These are phyloP conservation scores for Columba janthina DNA, from an alignment of 2,113 vertebrate species.

Conservation along the genomic window DNA sequence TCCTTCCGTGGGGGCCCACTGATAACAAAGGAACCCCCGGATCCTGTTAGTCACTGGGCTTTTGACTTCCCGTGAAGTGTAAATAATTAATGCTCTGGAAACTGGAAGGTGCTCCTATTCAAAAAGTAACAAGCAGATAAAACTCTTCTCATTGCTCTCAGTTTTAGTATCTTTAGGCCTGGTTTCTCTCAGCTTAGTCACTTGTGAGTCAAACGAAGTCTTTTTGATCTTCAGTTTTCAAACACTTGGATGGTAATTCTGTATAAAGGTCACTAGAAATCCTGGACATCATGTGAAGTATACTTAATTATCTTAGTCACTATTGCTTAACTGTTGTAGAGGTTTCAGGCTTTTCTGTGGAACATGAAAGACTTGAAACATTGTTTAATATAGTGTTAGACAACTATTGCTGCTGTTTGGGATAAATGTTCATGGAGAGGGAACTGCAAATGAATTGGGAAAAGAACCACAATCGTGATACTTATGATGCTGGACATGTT, in stretches of 20 bases:
- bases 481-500: not conserved
- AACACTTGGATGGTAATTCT: not conserved
- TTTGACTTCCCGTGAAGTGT: not conserved
- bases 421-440: not conserved
- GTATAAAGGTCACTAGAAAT: slow-evolving; percentile 46
- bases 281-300: not conserved
- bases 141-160: not conserved
- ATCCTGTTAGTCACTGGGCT: not conserved
- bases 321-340: not conserved
- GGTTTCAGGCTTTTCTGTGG: not conserved
- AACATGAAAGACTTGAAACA: not conserved
- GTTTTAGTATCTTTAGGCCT: slow-evolving; percentile 36
- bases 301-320: slow-evolving; percentile 16
- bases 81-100: not conserved
- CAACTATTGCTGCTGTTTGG: not conserved
- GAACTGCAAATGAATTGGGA: fast-evolving
- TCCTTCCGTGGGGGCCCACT: not conserved
- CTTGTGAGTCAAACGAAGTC: slow-evolving; percentile 34
- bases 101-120: not conserved
- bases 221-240: slow-evolving; percentile 16
- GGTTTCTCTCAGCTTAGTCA: slow-evolving; percentile 32
- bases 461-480: not conserved
- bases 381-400: not conserved
- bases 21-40: not conserved
- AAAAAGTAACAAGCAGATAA: not conserved